Evolutionary conservation across 2,888 invertebrate species (phyloP), one percentile per base, ranked within the genome.

Genomic region (Oligia latruncula): DNA sequence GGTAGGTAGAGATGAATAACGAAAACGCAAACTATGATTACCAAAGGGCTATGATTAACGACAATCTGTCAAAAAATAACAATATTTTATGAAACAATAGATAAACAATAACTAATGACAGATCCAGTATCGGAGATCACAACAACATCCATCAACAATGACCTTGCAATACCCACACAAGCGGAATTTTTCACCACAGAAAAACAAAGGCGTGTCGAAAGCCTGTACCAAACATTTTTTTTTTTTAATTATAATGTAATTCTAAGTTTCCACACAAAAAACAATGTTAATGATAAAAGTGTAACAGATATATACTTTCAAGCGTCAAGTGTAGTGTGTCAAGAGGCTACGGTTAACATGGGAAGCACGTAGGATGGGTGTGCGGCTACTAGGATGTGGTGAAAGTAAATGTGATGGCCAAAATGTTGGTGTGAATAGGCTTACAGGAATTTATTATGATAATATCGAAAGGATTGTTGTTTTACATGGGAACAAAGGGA

Each of bases 311-410:
- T 65, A 70, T 87, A 94, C 95, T 95, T 95, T 95, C 95, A 87
- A 90, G 93, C 94, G 92, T 94, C 94, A 93, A 93, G 92, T 90
- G 88, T 87, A 94, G 93, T 95, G 91, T 93, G 96, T 94, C 93
- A 96, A 83, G 91, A 90, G 95, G 95, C 91, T 94, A 89, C 83
- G 83, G 90, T 95, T 92, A 89, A 89, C 90, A 95, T 92, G 92
- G 87, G 88, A 89, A 88, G 91, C 95, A 95, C 95, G 95, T 95
- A 92, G 87, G 68, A 90, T 91, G 89, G 91, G 89, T 83, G 87
- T 71, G 65, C 76, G 72, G 76, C 78, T 85, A 87, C 87, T 88
- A 90, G 90, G 89, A 90, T 88, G 87, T 84, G 90, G 94, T 91
- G 94, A 94, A 94, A 94, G 94, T 93, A 90, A 92, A 89, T 84